phyloP scores from a whole-genome alignment of 1,140 invertebrate species.

The Atta colombica region DNA sequence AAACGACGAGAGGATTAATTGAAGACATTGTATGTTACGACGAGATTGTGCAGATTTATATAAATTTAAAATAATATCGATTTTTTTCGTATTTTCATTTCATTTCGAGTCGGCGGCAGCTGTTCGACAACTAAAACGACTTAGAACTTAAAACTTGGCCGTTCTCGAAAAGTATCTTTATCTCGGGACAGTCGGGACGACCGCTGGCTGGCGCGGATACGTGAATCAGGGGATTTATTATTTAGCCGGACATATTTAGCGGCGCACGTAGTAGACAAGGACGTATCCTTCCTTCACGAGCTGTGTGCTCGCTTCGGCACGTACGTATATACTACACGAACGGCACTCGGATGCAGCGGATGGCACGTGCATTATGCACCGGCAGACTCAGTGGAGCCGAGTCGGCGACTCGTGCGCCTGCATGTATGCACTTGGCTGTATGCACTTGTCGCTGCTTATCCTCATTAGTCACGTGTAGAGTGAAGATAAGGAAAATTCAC shows the following conservation, averaged over 20 bases:
- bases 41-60: neutral
- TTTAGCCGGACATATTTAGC: slow-evolving; percentile 59
- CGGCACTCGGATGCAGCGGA: slow-evolving; percentile 41
- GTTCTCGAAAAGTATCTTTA: slow-evolving; percentile 11
- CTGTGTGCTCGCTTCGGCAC: slow-evolving; percentile 6
- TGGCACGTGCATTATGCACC: slow-evolving; percentile 57
- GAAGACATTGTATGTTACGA: neutral
- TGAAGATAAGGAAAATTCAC: neutral
- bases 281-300: slow-evolving; percentile 23
- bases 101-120: neutral
- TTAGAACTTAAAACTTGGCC: slow-evolving; percentile 15
- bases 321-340: slow-evolving; percentile 2
- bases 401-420: slow-evolving; percentile 13
- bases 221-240: slow-evolving; percentile 58
- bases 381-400: slow-evolving; percentile 34
- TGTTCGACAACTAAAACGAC: neutral
- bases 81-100: too few species aligned
- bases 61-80: neutral
- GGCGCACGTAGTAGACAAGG: slow-evolving; percentile 46
- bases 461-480: slow-evolving; percentile 20
- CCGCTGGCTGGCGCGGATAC: neutral
- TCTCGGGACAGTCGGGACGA: slow-evolving; percentile 13
- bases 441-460: slow-evolving; percentile 9
- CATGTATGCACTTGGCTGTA: slow-evolving; percentile 18
- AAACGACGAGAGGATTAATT: neutral